Percentiles rank a stretch among this genome's conserved stretches.
phyloP scores from a whole-genome alignment of 2,888 invertebrate species.

The Biston betularia region DNA sequence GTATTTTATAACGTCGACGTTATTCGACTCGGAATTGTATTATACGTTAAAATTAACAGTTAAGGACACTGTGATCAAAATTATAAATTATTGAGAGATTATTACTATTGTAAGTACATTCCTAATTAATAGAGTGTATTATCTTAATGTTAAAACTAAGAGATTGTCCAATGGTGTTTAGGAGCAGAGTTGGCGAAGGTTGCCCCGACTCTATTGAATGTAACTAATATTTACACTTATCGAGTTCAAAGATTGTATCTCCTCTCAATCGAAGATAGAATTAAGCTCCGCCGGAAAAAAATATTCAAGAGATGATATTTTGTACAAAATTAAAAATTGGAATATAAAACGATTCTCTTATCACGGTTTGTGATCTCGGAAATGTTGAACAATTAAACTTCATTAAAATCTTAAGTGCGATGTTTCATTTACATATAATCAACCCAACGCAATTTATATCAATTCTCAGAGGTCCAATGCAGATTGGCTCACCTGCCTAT shows the following conservation, averaged over 20 bases:
- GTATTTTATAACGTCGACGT: slow-evolving; percentile 81
- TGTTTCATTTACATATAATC: slow-evolving; percentile 22
- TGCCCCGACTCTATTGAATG: slow-evolving; percentile 2
- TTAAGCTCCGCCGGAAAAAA: slow-evolving; percentile 65
- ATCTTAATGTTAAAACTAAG: slow-evolving; percentile 74
- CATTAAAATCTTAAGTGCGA: slow-evolving; percentile 70
- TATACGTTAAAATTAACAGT: slow-evolving; percentile 84
- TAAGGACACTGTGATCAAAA: slow-evolving; percentile 86
- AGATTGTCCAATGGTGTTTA: slow-evolving; percentile 69
- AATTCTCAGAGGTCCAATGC: not conserved
- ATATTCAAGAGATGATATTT: slow-evolving; percentile 80
- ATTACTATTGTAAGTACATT: slow-evolving; percentile 84
- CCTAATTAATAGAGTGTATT: slow-evolving; percentile 81
- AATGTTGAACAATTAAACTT: slow-evolving; percentile 82
- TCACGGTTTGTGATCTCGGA: slow-evolving; percentile 82
- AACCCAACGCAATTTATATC: not conserved
- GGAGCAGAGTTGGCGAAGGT: slow-evolving; percentile 12
- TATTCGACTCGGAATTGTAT: slow-evolving; percentile 80
- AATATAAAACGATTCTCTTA: slow-evolving; percentile 74
- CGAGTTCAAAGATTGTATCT: slow-evolving; percentile 69
- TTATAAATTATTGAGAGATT: slow-evolving; percentile 86
- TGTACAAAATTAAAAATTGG: slow-evolving; percentile 81
- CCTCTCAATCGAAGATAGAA: slow-evolving; percentile 60
- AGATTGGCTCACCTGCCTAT: not conserved
- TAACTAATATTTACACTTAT: slow-evolving; percentile 46